These are phyloP conservation scores for Limanda limanda DNA, from an alignment of 2,113 vertebrate species.

Conservation along the genomic window DNA sequence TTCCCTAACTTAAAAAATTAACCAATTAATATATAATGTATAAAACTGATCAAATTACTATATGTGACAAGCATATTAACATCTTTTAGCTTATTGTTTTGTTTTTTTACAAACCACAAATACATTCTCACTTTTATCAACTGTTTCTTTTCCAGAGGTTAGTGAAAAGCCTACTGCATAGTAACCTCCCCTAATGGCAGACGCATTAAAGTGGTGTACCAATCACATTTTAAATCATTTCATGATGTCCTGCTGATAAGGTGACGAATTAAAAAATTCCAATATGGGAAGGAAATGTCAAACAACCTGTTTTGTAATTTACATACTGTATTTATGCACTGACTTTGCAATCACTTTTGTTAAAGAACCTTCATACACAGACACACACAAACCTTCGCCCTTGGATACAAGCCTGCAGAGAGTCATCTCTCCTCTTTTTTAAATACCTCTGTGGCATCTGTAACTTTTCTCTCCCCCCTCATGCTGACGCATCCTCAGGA, in stretches of 20 bases:
- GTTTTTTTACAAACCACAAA: no score
- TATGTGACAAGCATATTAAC: no score
- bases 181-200: no score
- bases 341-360: background rate
- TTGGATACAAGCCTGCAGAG: slow-evolving; percentile 14
- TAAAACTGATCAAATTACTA: no score
- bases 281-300: background rate
- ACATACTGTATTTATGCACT: background rate
- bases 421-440: background rate
- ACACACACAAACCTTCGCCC: background rate
- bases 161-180: no score
- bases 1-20: no score
- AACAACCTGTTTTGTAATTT: background rate
- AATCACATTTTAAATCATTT: background rate
- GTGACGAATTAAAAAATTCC: background rate
- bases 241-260: background rate
- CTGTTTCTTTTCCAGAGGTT: no score
- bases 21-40: no score
- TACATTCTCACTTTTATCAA: no score
- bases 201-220: no score
- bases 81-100: no score
- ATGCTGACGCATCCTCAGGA: slow-evolving; percentile 28
- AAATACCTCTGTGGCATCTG: slow-evolving; percentile 20
- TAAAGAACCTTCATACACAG: background rate
- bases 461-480: slow-evolving; percentile 11